phyloP scores from a whole-genome alignment of 2,888 invertebrate species.

The Laspeyria flexula region DNA sequence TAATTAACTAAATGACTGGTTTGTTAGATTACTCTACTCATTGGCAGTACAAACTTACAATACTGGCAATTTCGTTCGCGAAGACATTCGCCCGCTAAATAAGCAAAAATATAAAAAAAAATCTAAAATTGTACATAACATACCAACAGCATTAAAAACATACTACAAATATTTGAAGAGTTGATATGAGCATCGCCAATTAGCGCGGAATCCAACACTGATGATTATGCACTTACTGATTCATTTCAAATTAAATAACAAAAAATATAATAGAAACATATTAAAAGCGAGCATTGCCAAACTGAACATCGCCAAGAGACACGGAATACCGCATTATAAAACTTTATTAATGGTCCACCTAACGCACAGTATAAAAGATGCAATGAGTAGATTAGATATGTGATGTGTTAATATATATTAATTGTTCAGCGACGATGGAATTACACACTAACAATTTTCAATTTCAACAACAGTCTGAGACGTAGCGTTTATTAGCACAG shows the following conservation, averaged over 20 bases:
- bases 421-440: constrained; percentile 46
- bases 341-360: constrained; percentile 71
- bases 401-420: constrained; percentile 75
- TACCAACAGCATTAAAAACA: constrained; percentile 59
- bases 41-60: constrained; percentile 69
- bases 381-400: constrained; percentile 82
- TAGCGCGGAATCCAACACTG: not conserved
- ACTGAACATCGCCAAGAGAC: constrained; percentile 8
- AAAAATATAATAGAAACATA: constrained; percentile 18
- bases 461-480: constrained; percentile 22
- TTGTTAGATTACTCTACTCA: constrained; percentile 68
- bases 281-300: constrained; percentile 20
- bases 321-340: constrained; percentile 24
- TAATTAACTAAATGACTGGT: constrained; percentile 69
- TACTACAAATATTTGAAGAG: constrained; percentile 44
- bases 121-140: constrained; percentile 71
- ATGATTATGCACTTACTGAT: too few species aligned
- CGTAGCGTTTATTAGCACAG: constrained; percentile 40
- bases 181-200: constrained; percentile 6
- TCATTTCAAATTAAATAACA: too few species aligned
- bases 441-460: constrained; percentile 24
- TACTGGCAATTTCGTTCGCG: constrained; percentile 61
- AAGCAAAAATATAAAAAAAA: constrained; percentile 72
- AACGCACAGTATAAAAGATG: constrained; percentile 77
- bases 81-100: constrained; percentile 38